Base-by-base conservation (phyloP, 1,140 invertebrate genomes). In the Coelopa frigida region DNA sequence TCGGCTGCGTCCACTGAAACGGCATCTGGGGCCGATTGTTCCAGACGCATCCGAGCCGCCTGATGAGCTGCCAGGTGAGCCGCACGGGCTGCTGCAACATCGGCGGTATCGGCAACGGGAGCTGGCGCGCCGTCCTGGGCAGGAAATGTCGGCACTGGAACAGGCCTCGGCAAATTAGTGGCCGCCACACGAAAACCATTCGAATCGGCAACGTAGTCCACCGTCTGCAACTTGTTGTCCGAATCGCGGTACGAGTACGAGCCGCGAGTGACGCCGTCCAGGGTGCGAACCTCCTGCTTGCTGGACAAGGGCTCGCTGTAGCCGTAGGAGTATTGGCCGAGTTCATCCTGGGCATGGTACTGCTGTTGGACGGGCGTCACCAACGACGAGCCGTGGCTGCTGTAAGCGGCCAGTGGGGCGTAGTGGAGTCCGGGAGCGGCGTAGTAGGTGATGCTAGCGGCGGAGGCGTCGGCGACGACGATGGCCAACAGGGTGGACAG, bases 261-360 rank as follows among this genome's bases (percentile, higher is more conserved):
- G 42, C 83, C 83, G 10, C 74, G 72, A 14, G 81, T 83, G 47
- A 79, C 61, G 31, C 82, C 83, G 50, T 84, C 81, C 8, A 74
- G 55, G 15, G 76, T 74, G 54, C 73, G 79, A n/a, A 71, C 61
- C 68, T 85, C 83, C 49, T 74, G 69, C 64, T 84, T 84, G 41
- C 78, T 70, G 29, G 80, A 82, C 44, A 75, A 70, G 0, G 75
- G 78, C 35, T 78, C 78, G 3, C 71, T 62, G 61, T 84, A 84
- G 2, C 80, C 81, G 52, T 83, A 85, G 23, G 73, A 73, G 61
- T 83, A 83, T 50, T 82, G 77, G 2, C 83, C 82, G 10, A 75
- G 57, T 23, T 68, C 72, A 61, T 84, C 81, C 58, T 85, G 81
- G 14, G 76, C 61, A 55, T 81, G 76, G 56, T 78, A 80, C 65